Evolutionary conservation across 2,888 invertebrate genomes (phyloP).

Genomic region (Orchestes rusci): DNA sequence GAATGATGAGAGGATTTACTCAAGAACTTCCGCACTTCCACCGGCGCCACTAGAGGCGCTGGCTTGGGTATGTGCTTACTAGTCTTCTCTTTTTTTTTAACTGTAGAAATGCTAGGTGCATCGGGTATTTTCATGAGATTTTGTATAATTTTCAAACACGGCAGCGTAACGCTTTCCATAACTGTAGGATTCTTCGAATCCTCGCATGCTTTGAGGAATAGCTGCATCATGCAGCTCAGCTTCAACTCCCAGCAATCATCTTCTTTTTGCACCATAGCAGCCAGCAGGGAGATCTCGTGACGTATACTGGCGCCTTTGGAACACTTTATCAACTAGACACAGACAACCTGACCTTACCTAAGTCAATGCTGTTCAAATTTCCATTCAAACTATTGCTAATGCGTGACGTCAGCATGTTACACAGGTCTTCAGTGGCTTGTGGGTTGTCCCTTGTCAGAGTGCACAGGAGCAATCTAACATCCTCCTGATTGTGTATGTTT

Average conservation of each 20-base stretch:
- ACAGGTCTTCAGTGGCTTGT: conserved; percentile 75
- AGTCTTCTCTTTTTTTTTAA: conserved; percentile 23
- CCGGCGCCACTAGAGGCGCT: conserved; percentile 49
- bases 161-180: conserved; percentile 84
- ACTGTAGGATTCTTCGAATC: conserved; percentile 78
- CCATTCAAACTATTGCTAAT: conserved; percentile 72
- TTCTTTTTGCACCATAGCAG: conserved; percentile 82
- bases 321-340: neutral
- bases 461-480: conserved; percentile 82
- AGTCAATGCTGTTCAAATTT: conserved; percentile 65
- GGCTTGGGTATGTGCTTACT: conserved; percentile 46
- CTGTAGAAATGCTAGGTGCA: neutral
- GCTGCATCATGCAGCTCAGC: conserved; percentile 76
- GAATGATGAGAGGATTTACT: conserved; percentile 61
- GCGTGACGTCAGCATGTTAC: conserved; percentile 71
- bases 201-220: conserved; percentile 74
- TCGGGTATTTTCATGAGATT: conserved; percentile 38
- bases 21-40: conserved; percentile 69
- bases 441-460: conserved; percentile 82
- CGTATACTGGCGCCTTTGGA: conserved; percentile 64
- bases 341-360: conserved; percentile 34
- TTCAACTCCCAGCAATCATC: conserved; percentile 95
- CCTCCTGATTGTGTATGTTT: conserved; percentile 72
- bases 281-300: conserved; percentile 82
- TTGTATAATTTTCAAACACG: conserved; percentile 87